Conservation (phyloP, 1,140 invertebrate species). For the Caenorhabditis latens region DNA sequence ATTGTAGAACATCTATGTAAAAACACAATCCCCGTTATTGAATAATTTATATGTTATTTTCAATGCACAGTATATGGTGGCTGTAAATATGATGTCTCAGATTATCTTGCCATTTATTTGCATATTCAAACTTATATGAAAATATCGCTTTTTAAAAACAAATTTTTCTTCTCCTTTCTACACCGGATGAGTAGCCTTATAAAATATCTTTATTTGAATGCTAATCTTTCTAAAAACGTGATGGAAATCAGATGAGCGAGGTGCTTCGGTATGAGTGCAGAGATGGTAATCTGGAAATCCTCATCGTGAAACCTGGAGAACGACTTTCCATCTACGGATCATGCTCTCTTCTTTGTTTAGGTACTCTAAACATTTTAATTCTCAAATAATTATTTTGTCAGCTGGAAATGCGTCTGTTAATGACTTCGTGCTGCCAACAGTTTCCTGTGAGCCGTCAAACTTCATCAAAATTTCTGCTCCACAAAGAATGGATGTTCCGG, state of each 20-base stretch:
- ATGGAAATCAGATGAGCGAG: neutral
- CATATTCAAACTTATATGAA: too few relatives aligned
- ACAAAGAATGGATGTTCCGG: slow-evolving; percentile 40
- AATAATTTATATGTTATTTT: neutral
- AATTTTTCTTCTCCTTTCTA: too few relatives aligned
- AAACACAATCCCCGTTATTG: neutral
- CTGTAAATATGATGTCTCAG: too few relatives aligned
- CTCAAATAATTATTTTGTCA: neutral
- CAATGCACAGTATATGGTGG: too few relatives aligned
- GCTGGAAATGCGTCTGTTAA: slow-evolving; percentile 19
- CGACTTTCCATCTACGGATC: slow-evolving; percentile 21
- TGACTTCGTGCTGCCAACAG: neutral
- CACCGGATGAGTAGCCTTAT: too few relatives aligned
- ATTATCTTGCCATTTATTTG: too few relatives aligned
- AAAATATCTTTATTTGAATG: too few relatives aligned
- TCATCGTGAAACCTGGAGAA: slow-evolving; percentile 19
- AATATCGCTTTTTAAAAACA: too few relatives aligned
- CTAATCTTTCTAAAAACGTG: too few relatives aligned
- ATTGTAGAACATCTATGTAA: slow-evolving; percentile 24
- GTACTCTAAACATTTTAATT: neutral
- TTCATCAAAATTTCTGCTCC: slow-evolving; percentile 22
- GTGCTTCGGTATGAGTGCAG: slow-evolving; percentile 25
- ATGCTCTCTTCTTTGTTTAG: slow-evolving; percentile 20
- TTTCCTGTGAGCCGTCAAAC: slow-evolving; percentile 11
- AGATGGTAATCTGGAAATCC: slow-evolving; percentile 3